These are phyloP conservation scores for Leptopterna dolabrata DNA, from an alignment of 2,888 invertebrate genomes.

Conservation along the genomic window DNA sequence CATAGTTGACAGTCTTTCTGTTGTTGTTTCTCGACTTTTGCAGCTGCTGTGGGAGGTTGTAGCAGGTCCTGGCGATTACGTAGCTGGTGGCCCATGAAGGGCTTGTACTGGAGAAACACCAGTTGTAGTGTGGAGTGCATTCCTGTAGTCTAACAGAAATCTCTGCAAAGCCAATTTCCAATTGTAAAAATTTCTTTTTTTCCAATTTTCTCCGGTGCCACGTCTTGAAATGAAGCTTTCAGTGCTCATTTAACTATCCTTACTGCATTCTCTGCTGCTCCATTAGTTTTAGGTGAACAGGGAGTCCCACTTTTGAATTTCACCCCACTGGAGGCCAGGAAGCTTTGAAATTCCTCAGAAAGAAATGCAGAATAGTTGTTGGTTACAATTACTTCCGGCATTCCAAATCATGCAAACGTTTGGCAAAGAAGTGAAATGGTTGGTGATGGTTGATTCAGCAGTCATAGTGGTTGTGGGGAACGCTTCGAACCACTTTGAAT, in stretches of 20 bases:
- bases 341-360: conserved; percentile 33
- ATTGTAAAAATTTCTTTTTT: too few relatives aligned
- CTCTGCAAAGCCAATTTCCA: too few relatives aligned
- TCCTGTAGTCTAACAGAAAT: not conserved
- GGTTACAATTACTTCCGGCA: not conserved
- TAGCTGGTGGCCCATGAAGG: conserved; percentile 3
- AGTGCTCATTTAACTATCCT: not conserved
- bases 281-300: conserved; percentile 14
- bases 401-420: conserved; percentile 20
- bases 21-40: not conserved
- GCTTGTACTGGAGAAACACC: conserved; percentile 10
- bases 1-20: not conserved
- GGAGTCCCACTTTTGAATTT: conserved; percentile 29
- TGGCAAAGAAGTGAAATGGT: not conserved
- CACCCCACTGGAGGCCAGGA: not conserved
- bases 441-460: not conserved
- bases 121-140: not conserved
- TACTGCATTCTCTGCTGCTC: conserved; percentile 15
- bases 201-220: not conserved
- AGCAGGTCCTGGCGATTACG: not conserved
- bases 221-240: not conserved
- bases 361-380: conserved; percentile 1
- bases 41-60: not conserved
- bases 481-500: not conserved
- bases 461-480: not conserved